Percentiles rank a stretch among this genome's conserved stretches.
phyloP scores from a whole-genome alignment of 2,113 vertebrate genomes.

The Amblyornis subalaris region DNA sequence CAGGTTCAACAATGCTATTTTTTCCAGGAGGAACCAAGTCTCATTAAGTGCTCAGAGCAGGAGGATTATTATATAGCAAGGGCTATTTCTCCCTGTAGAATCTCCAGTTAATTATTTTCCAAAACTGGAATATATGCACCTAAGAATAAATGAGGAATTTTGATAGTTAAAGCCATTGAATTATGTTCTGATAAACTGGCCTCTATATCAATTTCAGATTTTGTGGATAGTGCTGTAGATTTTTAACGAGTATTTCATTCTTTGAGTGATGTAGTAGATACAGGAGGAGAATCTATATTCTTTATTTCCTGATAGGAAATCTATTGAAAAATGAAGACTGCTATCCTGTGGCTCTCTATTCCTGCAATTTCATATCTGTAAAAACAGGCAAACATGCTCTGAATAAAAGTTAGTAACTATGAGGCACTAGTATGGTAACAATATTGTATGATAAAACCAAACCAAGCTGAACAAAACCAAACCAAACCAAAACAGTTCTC shows the following conservation, averaged over 20 bases:
- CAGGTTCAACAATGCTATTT: not conserved
- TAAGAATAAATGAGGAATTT: not conserved
- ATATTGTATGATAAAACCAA: not conserved
- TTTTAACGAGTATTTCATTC: not conserved
- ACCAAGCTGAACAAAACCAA: not conserved
- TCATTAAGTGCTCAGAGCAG: not conserved
- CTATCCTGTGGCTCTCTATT: not conserved
- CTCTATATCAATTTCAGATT: not conserved
- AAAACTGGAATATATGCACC: not conserved
- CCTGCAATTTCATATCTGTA: not conserved
- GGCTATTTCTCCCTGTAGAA: not conserved
- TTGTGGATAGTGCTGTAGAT: not conserved
- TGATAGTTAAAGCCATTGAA: not conserved
- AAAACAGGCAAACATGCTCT: not conserved
- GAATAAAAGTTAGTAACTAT: not conserved
- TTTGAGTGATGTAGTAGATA: not conserved
- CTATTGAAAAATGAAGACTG: not conserved
- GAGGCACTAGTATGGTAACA: rapidly evolving
- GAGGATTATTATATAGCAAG: not conserved
- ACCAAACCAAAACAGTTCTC: not conserved
- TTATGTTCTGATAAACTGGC: not conserved
- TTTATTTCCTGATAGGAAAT: not conserved
- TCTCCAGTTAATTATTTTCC: not conserved
- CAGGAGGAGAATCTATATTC: not conserved
- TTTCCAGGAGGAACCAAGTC: not conserved